Conservation (phyloP, 2,113 vertebrate genomes). For the Ceyx margarethae region DNA sequence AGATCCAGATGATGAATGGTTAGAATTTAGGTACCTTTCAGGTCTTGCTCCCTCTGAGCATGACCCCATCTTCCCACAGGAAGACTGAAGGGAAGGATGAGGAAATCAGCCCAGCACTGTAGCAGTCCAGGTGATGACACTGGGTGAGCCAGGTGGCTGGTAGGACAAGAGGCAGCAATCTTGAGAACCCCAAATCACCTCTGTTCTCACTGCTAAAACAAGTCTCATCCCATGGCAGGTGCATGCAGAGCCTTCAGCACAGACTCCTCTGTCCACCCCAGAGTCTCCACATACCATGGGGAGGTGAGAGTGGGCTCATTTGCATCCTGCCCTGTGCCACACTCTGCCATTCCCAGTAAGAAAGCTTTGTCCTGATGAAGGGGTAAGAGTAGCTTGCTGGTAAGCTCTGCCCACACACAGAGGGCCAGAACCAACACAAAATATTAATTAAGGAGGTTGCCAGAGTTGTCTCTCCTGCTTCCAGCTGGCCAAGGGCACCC, state of each 20-base stretch:
- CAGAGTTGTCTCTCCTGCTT: neutral
- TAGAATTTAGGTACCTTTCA: neutral
- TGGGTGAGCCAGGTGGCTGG: accelerated
- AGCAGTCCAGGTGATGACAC: neutral
- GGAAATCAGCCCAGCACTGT: accelerated
- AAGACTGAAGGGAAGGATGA: neutral
- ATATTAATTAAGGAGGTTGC: neutral
- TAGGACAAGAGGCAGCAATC: neutral
- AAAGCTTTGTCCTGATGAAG: neutral
- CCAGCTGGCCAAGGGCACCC: neutral
- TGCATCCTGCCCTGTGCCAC: neutral
- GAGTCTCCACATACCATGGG: neutral
- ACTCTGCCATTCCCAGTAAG: neutral
- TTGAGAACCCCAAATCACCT: neutral
- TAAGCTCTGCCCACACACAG: neutral
- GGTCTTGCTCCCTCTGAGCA: neutral
- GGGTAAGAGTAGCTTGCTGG: neutral
- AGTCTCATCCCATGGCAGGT: neutral
- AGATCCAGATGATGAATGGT: neutral
- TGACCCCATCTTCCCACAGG: neutral
- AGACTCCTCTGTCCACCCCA: neutral
- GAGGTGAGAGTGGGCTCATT: accelerated
- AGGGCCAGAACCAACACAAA: neutral
- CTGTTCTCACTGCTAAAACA: accelerated
- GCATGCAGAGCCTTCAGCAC: neutral